Evolutionary conservation across 1,140 invertebrate genomes (phyloP), one percentile per base, ranked within the genome.

Genomic region (Aphaenogaster floridana): DNA sequence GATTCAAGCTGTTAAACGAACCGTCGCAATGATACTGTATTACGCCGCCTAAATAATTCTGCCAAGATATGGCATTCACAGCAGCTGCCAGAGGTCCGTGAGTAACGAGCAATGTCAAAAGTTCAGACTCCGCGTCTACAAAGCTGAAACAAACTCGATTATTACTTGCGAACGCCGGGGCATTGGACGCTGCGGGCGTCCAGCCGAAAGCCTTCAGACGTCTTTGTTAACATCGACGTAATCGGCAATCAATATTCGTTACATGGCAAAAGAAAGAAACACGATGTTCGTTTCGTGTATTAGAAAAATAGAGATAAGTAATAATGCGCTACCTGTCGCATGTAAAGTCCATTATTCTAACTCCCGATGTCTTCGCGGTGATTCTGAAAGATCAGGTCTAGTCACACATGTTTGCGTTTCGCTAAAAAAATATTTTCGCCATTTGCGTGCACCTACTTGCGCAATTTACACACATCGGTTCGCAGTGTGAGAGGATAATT

Each of bases 21-120:
- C 96, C 96, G 66, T 97, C 96, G 95, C 98, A 98, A 91, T 98
- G 97, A 92, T 96, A 98, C 91, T 98, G 97, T 92, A 99, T 98
- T 52, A 98, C 96, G 1, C 98, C 98, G 0, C 98, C 98, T 8
- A 98, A 95, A 93, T 99, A 99, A 94, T 98, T 97, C 93, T 98
- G 97, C 98, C 98, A 99, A 2, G 97, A 97, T 15, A 97, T 95
- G 1, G 98, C 98, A 95, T 99, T 98, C 0, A 98, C 97, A 0
- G 97, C 97, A 1, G 97, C 98, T 0, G 97, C 96, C 0, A 98
- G 96, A 1, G 98, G 98, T 2, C 98, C 98, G 92, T 97, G 96
- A 59, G 93, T 95, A 8, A 96, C 97, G 42, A 99, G 90, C 6
- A 96, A 89, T 71, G 95, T 88, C 57, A 98, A 88, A 39, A 99